Base-by-base conservation (phyloP, 1,140 invertebrate genomes). In the Sycophila sp. region DNA sequence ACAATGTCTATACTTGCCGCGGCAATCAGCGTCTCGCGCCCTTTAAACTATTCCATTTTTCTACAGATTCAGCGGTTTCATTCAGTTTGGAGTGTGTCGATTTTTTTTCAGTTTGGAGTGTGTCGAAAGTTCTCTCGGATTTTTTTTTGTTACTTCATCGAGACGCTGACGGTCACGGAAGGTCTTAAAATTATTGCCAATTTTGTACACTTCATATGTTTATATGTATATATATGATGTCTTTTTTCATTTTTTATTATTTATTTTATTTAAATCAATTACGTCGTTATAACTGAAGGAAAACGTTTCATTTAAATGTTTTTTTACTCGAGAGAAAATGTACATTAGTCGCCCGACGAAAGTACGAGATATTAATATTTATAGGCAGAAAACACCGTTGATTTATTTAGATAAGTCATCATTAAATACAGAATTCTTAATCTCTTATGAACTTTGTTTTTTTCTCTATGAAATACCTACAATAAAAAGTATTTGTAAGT, bases 311-410 rank as follows among this genome's bases (percentile, higher is more conserved):
- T 71, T 65, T 30, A 60, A 36, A 71, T 65, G 66, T 59, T 72
- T 69, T 72, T 74, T 64, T 71, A 67, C 30, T 72, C 32, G 58
- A 73, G 71, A 75, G 72, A 75, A 75, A 60, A 72, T 71, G 58
- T 75, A 70, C 70, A 34, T 74, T 65, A 62, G 49, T 75, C 59
- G 60, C 62, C 66, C 69, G 70, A 78, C 68, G 73, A 76, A 75
- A 79, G 65, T 78, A 77, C 76, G 73, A 81, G 78, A 81, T 74
- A 77, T 58, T 75, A 78, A 81, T 81, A 81, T 77, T 78, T 73
- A 78, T 83, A 85, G 83, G 83, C 82, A 80, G 82, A 86, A 81
- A 85, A 86, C 83, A 85, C 80, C 78, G 80, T 85, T 81, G 80
- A 83, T 77, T 85, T 83, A 82, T 81, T 83, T 80, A 73, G 65